These are phyloP conservation scores for Eremobia ochroleuca DNA, from an alignment of 2,888 invertebrate genomes.

Conservation along the genomic window DNA sequence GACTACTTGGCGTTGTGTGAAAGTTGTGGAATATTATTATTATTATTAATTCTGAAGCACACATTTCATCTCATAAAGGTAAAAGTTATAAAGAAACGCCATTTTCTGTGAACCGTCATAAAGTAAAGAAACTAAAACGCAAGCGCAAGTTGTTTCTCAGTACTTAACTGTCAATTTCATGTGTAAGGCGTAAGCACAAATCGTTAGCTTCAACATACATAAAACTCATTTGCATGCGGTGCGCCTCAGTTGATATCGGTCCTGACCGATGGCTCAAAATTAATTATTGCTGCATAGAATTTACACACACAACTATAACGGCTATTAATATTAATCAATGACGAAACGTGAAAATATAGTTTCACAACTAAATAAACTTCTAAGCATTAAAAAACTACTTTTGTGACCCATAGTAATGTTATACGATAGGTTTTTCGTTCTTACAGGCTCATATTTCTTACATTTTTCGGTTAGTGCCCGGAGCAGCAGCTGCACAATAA, in stretches of 20 bases:
- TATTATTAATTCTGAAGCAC: no score
- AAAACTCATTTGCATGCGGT: neutral
- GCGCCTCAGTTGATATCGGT: neutral
- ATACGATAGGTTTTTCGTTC: conserved; percentile 26
- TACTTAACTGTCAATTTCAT: neutral
- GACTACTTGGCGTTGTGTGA: no score
- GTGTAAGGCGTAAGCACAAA: neutral
- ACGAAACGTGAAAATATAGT: neutral
- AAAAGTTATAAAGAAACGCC: neutral
- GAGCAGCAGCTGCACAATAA: conserved; percentile 49
- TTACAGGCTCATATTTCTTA: conserved; percentile 40
- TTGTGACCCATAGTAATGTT: neutral
- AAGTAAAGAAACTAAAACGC: neutral
- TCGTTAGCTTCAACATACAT: neutral
- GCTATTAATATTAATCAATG: conserved; percentile 2
- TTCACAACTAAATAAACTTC: conserved; percentile 6
- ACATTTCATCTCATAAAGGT: conserved; percentile 14
- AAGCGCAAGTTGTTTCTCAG: neutral
- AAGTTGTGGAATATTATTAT: no score
- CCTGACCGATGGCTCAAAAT: neutral
- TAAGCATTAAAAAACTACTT: neutral
- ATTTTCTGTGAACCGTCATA: neutral
- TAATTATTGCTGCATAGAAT: neutral
- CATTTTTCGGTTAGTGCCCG: conserved; percentile 44
- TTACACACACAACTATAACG: neutral